These are phyloP conservation scores for Melanchra persicariae DNA, from an alignment of 2,888 invertebrate species.

Conservation along the genomic window DNA sequence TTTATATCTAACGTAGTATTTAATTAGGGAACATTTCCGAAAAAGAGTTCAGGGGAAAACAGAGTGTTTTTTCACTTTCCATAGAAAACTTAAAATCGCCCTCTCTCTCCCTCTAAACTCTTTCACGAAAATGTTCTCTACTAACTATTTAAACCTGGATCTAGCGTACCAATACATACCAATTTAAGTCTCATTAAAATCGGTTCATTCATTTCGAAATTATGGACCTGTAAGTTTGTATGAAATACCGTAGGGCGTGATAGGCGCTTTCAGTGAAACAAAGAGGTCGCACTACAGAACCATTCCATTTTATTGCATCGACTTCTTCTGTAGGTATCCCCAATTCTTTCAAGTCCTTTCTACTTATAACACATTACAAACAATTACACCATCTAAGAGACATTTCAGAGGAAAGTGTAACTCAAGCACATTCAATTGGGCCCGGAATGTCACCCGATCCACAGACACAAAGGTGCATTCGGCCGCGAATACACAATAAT, in stretches of 20 bases:
- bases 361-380: neutral
- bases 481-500: slow-evolving; percentile 60
- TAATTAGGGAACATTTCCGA: neutral
- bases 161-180: no score
- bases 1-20: neutral
- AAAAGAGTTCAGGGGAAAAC: no score
- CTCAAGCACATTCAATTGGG: slow-evolving; percentile 58
- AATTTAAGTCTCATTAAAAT: no score
- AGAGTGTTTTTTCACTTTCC: no score
- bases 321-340: neutral
- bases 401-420: slow-evolving; percentile 62
- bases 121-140: no score
- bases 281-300: neutral
- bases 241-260: no score
- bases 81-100: no score
- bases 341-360: neutral
- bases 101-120: no score
- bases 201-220: no score
- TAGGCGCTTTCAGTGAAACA: neutral
- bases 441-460: slow-evolving; percentile 55
- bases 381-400: slow-evolving; percentile 27
- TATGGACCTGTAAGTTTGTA: no score
- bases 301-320: neutral
- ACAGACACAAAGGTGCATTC: slow-evolving; percentile 57
- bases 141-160: no score